Conservation (phyloP, 2,113 vertebrate species). For the Aythya baeri region DNA sequence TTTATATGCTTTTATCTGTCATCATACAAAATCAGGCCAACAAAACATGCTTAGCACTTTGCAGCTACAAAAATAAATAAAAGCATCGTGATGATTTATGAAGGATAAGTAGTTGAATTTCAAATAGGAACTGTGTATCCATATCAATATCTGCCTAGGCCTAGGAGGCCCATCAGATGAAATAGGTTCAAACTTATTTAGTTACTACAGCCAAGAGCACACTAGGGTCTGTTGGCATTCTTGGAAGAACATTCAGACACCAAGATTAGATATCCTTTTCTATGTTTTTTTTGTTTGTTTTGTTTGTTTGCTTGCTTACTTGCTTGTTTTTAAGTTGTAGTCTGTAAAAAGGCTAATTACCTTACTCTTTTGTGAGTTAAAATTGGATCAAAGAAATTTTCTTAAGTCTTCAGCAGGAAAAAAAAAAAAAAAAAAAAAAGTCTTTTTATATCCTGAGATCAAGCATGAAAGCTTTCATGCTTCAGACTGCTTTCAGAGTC, state of each 20-base stretch:
- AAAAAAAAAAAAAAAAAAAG: neutral
- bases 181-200: neutral
- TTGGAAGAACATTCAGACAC: neutral
- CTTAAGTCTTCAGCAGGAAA: neutral
- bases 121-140: neutral
- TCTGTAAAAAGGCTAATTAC: neutral
- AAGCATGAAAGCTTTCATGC: neutral
- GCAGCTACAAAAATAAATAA: neutral
- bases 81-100: neutral
- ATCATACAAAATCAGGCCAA: neutral
- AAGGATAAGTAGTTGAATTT: neutral
- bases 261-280: neutral
- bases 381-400: neutral
- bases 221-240: neutral
- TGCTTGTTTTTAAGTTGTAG: neutral
- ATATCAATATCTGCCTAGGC: neutral
- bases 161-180: neutral
- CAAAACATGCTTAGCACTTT: neutral
- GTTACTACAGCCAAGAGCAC: neutral
- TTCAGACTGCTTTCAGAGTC: neutral
- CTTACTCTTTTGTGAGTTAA: neutral
- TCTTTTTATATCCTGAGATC: neutral
- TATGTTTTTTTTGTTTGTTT: neutral
- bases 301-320: neutral
- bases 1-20: constrained; percentile 9